phyloP scores from a whole-genome alignment of 2,113 vertebrate species.

The Pelvicachromis taeniatus region DNA sequence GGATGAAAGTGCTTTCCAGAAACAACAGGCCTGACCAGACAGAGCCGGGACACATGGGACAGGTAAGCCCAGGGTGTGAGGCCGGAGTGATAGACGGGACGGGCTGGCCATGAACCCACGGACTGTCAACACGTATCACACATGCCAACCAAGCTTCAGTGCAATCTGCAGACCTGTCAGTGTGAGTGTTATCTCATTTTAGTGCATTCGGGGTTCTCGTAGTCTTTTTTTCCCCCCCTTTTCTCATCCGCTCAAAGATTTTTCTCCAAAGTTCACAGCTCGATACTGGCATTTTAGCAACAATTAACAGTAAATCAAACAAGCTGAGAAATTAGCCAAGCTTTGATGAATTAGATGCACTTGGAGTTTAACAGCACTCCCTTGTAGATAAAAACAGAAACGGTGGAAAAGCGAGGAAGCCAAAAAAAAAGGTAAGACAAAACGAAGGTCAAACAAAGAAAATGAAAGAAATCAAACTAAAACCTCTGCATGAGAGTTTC shows the following conservation, averaged over 20 bases:
- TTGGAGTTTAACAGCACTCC: neutral
- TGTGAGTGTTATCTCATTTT: neutral
- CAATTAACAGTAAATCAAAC: neutral
- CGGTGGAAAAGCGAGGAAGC: neutral
- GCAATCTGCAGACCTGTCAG: neutral
- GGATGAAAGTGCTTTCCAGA: constrained; percentile 65
- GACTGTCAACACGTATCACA: constrained; percentile 6
- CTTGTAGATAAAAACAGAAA: neutral
- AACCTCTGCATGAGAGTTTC: neutral
- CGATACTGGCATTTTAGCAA: neutral
- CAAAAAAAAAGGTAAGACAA: neutral
- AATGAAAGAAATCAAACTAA: neutral
- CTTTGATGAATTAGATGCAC: neutral
- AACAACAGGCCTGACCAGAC: constrained; percentile 47
- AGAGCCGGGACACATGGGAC: constrained; percentile 31
- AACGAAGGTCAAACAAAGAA: neutral
- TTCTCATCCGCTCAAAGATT: neutral
- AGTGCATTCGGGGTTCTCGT: neutral
- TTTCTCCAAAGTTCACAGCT: neutral
- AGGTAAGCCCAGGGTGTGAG: neutral
- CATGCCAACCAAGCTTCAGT: neutral
- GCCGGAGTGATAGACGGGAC: constrained; percentile 10
- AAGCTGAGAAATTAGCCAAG: neutral
- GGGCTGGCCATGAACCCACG: neutral
- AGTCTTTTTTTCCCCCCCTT: neutral